Conservation (phyloP, 53 echinoderm and acorn worm genomes). For the Temnopleurus reevesii region DNA sequence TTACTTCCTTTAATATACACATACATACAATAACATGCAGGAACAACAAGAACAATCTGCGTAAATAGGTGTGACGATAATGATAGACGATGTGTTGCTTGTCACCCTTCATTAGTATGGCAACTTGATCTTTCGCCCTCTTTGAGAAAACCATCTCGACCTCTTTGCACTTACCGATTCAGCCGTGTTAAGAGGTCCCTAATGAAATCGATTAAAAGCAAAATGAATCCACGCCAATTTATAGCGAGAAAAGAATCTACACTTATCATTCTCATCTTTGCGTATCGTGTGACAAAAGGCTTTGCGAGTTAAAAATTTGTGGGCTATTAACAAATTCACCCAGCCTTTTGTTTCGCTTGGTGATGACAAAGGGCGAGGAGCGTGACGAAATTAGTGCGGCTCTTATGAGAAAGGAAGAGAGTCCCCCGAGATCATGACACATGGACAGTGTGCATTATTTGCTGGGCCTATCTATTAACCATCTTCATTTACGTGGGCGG, state of each 20-base stretch:
- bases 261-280: neutral
- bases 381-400: slow-evolving; percentile 17
- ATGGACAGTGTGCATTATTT: neutral
- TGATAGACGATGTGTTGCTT: slow-evolving; percentile 9
- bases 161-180: slow-evolving; percentile 40
- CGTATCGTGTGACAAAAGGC: slow-evolving; percentile 8
- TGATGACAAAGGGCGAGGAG: neutral
- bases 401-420: neutral
- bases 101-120: slow-evolving; percentile 30
- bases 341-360: neutral
- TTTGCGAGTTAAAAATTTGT: neutral
- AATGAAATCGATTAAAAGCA: slow-evolving; percentile 50
- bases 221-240: slow-evolving; percentile 2
- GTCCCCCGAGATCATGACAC: neutral
- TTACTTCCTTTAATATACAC: too few relatives aligned
- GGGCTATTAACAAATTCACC: neutral
- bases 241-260: slow-evolving; percentile 10
- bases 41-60: too few relatives aligned
- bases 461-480: neutral
- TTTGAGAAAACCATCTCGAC: slow-evolving; percentile 22
- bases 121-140: slow-evolving; percentile 2
- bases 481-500: neutral
- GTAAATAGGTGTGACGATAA: too few relatives aligned
- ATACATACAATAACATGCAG: too few relatives aligned
- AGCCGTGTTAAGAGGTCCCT: slow-evolving; percentile 36